Percentiles rank a stretch among this genome's conserved stretches.
Conservation (phyloP, 2,797 vertebrate species). For the Selene dorsalis region DNA sequence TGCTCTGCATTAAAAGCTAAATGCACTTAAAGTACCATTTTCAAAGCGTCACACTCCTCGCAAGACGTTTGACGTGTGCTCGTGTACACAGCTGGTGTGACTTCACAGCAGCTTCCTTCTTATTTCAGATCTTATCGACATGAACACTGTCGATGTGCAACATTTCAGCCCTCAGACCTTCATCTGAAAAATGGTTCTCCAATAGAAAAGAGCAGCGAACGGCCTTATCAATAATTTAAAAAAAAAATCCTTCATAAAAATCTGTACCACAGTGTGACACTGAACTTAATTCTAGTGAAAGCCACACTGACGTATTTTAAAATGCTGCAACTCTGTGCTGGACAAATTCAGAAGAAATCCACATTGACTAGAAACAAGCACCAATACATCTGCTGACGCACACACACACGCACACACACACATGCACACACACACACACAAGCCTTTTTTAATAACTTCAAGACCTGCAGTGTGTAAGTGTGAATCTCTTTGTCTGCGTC, state of each 20-base stretch:
- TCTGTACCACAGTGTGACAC: too few species aligned
- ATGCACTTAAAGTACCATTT: background rate
- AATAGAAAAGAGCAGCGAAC: too few species aligned
- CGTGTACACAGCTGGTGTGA: background rate
- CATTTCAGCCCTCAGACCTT: too few species aligned
- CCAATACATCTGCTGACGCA: slow-evolving; percentile 1
- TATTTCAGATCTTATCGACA: background rate
- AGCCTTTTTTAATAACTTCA: background rate
- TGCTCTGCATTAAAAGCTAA: background rate
- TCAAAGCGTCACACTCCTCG: background rate
- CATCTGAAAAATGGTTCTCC: too few species aligned
- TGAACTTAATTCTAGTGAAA: slow-evolving; percentile 7
- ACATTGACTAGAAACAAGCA: background rate
- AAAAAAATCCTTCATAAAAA: too few species aligned
- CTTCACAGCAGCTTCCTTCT: background rate
- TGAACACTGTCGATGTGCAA: too few species aligned
- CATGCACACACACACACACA: background rate
- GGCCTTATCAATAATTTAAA: too few species aligned
- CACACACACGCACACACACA: background rate
- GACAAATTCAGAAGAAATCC: background rate
- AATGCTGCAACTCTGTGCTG: background rate
- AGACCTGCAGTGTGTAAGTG: background rate
- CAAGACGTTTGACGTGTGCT: too few species aligned
- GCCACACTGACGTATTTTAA: background rate
- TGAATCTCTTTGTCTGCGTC: background rate